Base-by-base conservation (phyloP, 2,888 invertebrate species). In the Baronia brevicornis region DNA sequence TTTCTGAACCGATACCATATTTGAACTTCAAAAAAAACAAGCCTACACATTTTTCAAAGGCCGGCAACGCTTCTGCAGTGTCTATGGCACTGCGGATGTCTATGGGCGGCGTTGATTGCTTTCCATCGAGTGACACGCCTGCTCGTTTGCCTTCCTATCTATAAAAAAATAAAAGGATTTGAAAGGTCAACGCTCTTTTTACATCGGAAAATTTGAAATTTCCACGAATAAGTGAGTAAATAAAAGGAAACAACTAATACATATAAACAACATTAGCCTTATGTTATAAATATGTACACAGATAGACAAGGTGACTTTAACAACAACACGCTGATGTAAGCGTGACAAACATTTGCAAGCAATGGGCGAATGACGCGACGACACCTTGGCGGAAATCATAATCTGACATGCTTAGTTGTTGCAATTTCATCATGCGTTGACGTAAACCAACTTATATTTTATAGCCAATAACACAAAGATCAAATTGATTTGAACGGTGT, bases 301-400 rank as follows among this genome's bases (percentile, higher is more conserved):
- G 25, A n/a, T n/a, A 25, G 23, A 32, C 36, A 32, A 36, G 36
- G 31, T 36, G 36, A 36, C 36, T 23, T 18, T 30, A 30, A n/a
- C n/a, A n/a, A n/a, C n/a, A 26, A 31, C 27, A 34, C 13, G 33
- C 36, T 61, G 62, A 63, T 58, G 54, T 62, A 69, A 64, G 66
- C 57, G 60, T 51, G 67, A 59, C 62, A 53, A 44, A 57, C 51
- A 51, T 44, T 65, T 58, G 55, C 59, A 38, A 60, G 59, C n/a
- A n/a, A n/a, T 48, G 33, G 32, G 31, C 36, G 19, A 36, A 31
- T 36, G 23, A 36, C 35, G 35, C 6, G 25, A n/a, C 14, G 17
- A 26, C 18, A 19, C 26, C 22, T 21, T 28, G 11, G 19, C 28
- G 35, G 35, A 35, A 31, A 31, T 20, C 24, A 22, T 21, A 9